These are phyloP conservation scores for Mamestra brassicae DNA, from an alignment of 2,888 invertebrate species.

Conservation along the genomic window DNA sequence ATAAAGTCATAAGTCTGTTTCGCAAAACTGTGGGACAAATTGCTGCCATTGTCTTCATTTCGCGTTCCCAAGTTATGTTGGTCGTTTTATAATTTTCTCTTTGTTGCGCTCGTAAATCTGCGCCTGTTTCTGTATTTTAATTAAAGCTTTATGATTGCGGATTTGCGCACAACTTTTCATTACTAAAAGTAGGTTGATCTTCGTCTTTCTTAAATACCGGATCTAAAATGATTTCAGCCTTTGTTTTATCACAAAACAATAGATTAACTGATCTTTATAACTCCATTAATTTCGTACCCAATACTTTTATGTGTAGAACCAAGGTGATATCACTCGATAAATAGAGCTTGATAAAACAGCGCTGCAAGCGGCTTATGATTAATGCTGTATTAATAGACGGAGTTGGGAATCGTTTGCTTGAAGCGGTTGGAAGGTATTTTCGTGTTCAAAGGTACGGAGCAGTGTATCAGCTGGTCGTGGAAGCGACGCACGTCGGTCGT, in stretches of 20 bases:
- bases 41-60: constrained; percentile 52
- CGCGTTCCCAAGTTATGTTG: constrained; percentile 34
- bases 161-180: constrained; percentile 26
- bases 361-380: constrained; percentile 66
- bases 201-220: constrained; percentile 44
- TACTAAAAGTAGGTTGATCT: constrained; percentile 31
- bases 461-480: constrained; percentile 82
- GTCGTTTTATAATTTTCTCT: constrained; percentile 54
- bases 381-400: constrained; percentile 50
- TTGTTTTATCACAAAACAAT: constrained; percentile 57
- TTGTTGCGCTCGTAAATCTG: constrained; percentile 31
- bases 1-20: constrained; percentile 36
- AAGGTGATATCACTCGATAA: constrained; percentile 64
- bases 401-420: constrained; percentile 65
- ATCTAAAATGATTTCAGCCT: constrained; percentile 54
- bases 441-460: constrained; percentile 71
- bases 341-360: constrained; percentile 61
- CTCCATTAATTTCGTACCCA: constrained; percentile 51
- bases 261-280: constrained; percentile 56
- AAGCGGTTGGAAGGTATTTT: constrained; percentile 75
- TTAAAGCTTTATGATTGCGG: constrained; percentile 24
- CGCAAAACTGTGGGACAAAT: constrained; percentile 57
- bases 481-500: constrained; percentile 76
- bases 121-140: constrained; percentile 25
- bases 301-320: constrained; percentile 58